Conservation (phyloP, 2,888 invertebrate genomes). For the Thecophora atra region DNA sequence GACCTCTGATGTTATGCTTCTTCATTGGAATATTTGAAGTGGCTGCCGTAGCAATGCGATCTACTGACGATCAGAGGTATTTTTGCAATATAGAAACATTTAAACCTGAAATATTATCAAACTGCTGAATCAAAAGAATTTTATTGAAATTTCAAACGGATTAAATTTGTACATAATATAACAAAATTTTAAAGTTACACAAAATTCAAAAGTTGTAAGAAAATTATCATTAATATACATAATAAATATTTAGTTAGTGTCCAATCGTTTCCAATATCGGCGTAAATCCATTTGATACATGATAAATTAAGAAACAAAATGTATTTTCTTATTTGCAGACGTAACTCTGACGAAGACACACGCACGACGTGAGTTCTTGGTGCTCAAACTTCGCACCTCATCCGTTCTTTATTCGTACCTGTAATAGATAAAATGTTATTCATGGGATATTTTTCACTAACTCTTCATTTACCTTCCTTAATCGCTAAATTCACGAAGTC, state of each 20-base stretch:
- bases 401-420: neutral
- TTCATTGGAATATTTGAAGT: constrained; percentile 92
- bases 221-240: no score
- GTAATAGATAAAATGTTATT: neutral
- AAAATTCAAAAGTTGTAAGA: no score
- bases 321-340: constrained; percentile 51
- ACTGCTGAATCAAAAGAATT: neutral
- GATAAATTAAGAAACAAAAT: neutral
- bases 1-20: constrained; percentile 93
- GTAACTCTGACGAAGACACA: constrained; percentile 62
- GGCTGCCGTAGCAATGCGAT: constrained; percentile 74
- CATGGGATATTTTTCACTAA: neutral
- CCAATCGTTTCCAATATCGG: no score
- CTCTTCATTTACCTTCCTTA: neutral
- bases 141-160: no score
- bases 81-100: neutral
- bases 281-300: neutral
- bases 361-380: constrained; percentile 61
- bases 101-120: neutral
- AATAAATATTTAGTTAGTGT: no score
- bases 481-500: neutral
- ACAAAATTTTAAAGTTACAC: no score
- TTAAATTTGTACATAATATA: no score
- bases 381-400: constrained; percentile 20
- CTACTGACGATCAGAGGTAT: constrained; percentile 60